phyloP scores from a whole-genome alignment of 2,888 invertebrate species.

The Scaptomyza caliginosa region DNA sequence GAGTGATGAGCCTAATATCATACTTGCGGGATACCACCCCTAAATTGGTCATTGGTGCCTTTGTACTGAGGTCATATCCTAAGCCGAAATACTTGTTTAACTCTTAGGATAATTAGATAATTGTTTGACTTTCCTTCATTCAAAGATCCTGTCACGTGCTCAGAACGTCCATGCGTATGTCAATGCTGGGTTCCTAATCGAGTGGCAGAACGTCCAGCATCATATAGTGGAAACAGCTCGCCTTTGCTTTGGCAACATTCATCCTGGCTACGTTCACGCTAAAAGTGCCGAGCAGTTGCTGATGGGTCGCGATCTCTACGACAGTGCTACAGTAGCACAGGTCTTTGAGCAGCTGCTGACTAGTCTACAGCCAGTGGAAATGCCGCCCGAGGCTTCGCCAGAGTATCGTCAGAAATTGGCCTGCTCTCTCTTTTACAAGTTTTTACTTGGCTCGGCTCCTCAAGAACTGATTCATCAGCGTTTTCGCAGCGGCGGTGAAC shows the following conservation, averaged over 20 bases:
- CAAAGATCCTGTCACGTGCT: constrained; percentile 88
- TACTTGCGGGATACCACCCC: constrained; percentile 87
- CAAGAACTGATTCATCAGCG: constrained; percentile 74
- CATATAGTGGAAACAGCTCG: constrained; percentile 81
- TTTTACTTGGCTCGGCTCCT: constrained; percentile 86
- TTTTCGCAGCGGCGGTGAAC: constrained; percentile 79
- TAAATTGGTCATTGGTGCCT: constrained; percentile 87
- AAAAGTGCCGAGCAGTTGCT: constrained; percentile 85
- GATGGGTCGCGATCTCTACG: constrained; percentile 84
- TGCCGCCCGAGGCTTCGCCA: constrained; percentile 88
- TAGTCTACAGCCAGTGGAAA: constrained; percentile 87
- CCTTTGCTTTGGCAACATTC: constrained; percentile 88
- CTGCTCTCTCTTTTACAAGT: constrained; percentile 91
- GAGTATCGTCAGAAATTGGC: constrained; percentile 89
- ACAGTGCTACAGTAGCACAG: constrained; percentile 73
- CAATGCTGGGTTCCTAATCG: constrained; percentile 89
- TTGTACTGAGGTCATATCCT: constrained; percentile 86
- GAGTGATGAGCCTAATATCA: constrained; percentile 84
- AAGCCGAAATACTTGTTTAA: constrained; percentile 85
- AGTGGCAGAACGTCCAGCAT: constrained; percentile 70
- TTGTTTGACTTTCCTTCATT: not conserved
- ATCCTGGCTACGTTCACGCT: constrained; percentile 86
- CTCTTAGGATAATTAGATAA: constrained; percentile 84
- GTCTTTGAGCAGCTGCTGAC: constrained; percentile 85
- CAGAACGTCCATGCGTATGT: constrained; percentile 92